Conservation (phyloP, 2,113 vertebrate genomes). For the Neogale vison region DNA sequence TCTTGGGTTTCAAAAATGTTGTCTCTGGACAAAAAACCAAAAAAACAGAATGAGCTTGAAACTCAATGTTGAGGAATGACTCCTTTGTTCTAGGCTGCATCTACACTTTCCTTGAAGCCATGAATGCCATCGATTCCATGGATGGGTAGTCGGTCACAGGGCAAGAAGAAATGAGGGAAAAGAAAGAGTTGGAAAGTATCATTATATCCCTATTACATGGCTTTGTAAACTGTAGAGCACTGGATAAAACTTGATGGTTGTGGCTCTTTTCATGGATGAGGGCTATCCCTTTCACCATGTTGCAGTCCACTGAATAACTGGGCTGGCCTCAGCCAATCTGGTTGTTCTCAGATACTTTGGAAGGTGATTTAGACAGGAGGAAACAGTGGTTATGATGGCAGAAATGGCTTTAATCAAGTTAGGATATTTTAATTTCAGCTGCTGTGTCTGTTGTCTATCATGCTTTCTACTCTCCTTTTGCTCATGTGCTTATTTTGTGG, state of each 20-base stretch:
- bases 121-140: neutral
- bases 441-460: neutral
- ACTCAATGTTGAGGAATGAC: neutral
- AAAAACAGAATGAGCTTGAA: neutral
- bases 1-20: neutral
- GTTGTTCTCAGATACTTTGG: neutral
- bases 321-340: neutral
- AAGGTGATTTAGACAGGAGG: neutral
- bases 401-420: neutral
- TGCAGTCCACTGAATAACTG: neutral
- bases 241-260: neutral
- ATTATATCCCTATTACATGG: neutral
- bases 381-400: neutral
- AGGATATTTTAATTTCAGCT: neutral
- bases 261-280: neutral
- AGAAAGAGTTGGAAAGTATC: neutral
- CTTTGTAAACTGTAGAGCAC: neutral
- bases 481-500: neutral
- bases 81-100: neutral
- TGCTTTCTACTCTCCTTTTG: neutral
- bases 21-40: neutral
- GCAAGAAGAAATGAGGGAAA: neutral
- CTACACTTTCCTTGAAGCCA: neutral
- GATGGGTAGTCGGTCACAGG: neutral
- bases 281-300: neutral